Base-by-base conservation (phyloP, 1,140 invertebrate species). In the Drosophila malerkotliana region DNA sequence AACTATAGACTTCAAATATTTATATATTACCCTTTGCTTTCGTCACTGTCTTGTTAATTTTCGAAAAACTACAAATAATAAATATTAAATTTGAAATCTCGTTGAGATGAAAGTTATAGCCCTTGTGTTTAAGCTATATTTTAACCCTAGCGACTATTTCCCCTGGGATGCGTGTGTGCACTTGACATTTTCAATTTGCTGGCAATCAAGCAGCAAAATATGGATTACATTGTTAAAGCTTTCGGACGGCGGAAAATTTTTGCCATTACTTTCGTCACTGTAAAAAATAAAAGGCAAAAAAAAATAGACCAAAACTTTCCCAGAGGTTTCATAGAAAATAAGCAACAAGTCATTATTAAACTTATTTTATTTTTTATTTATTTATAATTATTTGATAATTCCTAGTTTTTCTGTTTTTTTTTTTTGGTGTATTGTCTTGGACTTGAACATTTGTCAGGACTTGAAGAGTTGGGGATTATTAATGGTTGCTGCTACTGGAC, bases 161-260 rank as follows among this genome's bases (percentile, higher is more conserved):
- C 26, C 8, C 21, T n/a, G 44, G 51, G 63, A 39, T 41, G 39
- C 52, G n/a, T 63, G 39, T 69, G 52, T 83, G 82, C 82, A 72
- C 71, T 75, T 87, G 82, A 87, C 82, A 87, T 78, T 87, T 87
- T 82, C 82, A 87, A 87, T 87, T 87, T 87, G 82, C 82, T 64
- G 66, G 78, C 82, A 67, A 80, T 78, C 66, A 87, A 72, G 81
- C 64, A 59, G 53, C 77, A 84, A 75, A 68, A 85, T 82, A 84
- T 76, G 77, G 69, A 78, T 85, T 81, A 80, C 79, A 87, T 76
- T 76, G 73, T 75, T 72, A 77, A 72, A 57, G 75, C 56, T 52
- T 44, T 52, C 47, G 57, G 48, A 69, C 49, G 67, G 24, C 59
- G 18, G n/a, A 30, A 44, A 62, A 18, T 41, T 44, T 47, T 47